These are phyloP conservation scores for Patagioenas fasciata DNA, from an alignment of 2,113 vertebrate genomes.

Conservation along the genomic window DNA sequence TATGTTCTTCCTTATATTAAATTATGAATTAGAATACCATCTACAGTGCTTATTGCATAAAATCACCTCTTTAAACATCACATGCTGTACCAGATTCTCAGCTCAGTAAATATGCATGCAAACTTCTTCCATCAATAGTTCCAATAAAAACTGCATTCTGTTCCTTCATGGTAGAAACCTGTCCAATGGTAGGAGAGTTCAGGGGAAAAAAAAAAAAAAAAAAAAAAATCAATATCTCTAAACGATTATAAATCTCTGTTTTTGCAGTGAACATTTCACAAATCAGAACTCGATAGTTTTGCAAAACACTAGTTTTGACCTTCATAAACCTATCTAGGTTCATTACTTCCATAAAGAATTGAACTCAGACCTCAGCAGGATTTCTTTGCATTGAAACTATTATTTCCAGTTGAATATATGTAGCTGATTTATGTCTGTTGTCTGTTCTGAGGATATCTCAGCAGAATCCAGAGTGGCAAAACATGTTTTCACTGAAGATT, in stretches of 20 bases:
- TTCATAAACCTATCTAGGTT: neutral
- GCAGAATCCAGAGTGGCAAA: neutral
- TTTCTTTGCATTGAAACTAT: neutral
- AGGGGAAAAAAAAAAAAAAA: neutral
- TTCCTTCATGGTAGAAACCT: neutral
- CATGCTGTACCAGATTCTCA: neutral
- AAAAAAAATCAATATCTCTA: neutral
- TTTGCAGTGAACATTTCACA: neutral
- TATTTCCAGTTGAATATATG: neutral
- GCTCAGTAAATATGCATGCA: neutral
- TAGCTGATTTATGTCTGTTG: neutral
- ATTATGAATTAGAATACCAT: neutral
- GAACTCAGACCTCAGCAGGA: neutral
- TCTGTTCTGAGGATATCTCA: neutral
- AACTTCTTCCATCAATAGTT: neutral
- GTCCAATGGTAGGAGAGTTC: neutral
- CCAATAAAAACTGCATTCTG: neutral
- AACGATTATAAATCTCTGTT: neutral
- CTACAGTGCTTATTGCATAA: neutral
- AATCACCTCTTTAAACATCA: neutral
- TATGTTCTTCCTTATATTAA: neutral
- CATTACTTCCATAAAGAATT: neutral
- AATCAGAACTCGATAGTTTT: neutral
- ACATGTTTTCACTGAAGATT: neutral
- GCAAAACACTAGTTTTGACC: neutral